Percentiles rank a stretch among this genome's conserved stretches.
Evolutionary conservation across 2,888 invertebrate genomes (phyloP).

Genomic region (Nipponacmea schrenckii): DNA sequence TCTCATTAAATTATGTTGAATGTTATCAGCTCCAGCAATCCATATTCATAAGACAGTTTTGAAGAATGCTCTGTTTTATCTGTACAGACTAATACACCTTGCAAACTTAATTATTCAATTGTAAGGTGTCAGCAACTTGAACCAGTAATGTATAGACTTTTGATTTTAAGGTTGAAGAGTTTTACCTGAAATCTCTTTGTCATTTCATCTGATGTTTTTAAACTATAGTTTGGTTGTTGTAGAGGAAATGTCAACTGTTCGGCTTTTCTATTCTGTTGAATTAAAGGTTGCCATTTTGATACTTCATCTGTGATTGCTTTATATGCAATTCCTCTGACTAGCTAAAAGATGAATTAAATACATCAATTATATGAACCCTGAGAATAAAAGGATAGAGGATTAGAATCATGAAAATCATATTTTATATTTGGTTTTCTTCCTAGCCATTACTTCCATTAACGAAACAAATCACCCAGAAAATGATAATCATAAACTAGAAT

Average conservation of each 20-base stretch:
- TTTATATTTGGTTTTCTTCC: background rate
- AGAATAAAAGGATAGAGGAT: slow-evolving; percentile 3
- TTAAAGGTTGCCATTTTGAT: slow-evolving; percentile 86
- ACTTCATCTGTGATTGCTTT: slow-evolving; percentile 78
- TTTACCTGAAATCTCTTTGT: slow-evolving; percentile 51
- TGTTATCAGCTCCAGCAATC: too few species aligned
- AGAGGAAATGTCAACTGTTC: slow-evolving; percentile 81
- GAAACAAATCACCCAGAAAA: too few species aligned
- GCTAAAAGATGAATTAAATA: slow-evolving; percentile 63
- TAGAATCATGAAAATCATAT: slow-evolving; percentile 6
- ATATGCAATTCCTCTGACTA: slow-evolving; percentile 83
- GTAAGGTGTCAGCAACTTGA: too few species aligned
- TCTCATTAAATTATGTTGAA: background rate
- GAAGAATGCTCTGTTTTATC: too few species aligned
- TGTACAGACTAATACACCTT: too few species aligned
- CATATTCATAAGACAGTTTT: too few species aligned
- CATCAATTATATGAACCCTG: too few species aligned
- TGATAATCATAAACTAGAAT: background rate
- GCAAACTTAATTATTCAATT: too few species aligned
- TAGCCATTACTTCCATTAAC: too few species aligned
- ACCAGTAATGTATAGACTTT: too few species aligned
- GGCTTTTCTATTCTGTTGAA: slow-evolving; percentile 80
- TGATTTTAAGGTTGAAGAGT: too few species aligned
- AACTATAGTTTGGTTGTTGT: slow-evolving; percentile 70
- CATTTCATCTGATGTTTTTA: slow-evolving; percentile 70